Base-by-base conservation (phyloP, 2,888 invertebrate genomes). In the Pammene fasciana region DNA sequence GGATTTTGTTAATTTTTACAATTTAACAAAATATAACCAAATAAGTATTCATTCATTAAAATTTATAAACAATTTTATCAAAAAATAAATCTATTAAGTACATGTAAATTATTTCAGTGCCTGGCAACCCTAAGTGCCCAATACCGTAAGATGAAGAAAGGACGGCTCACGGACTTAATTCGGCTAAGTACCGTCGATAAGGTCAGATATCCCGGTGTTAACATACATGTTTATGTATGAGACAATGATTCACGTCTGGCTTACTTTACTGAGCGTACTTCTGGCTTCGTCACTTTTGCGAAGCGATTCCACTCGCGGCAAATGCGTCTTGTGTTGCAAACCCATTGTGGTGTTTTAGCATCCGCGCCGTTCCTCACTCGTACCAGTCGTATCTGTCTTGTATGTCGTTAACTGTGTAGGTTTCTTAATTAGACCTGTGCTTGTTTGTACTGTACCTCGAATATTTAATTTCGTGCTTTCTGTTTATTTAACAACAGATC, bases 181-280 rank as follows among this genome's bases (percentile, higher is more conserved):
- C 81, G 68, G 76, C 75, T 81, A 81, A 85, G 85, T 84, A 86
- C 79, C 67, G 75, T 77, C 79, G 80, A 81, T 82, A 78, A 82
- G 82, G 82, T 81, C 81, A 79, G 78, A 81, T 79, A 78, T 76
- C 76, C 71, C 67, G 71, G 72, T 75, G 77, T 81, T 81, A 81
- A 77, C 79, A 79, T 81, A 82, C 73, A 83, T 83, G 78, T 80
- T 81, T 82, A 83, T 83, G 80, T 79, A 82, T 81, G 79, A 79
- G 72, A 50, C 72, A 62, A 71, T 68, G 71, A 67, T 34, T 67
- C 72, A 72, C 72, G 72, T 74, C 72, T 16, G 57, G 43, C 45
- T 54, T 9, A 50, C 18, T 38, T 38, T 38, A 38, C 8, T 6
- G 38, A 36, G 38, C 48, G 26, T 11, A 48, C 11, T 38, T 61